Evolutionary conservation across 2,797 vertebrate genomes (phyloP), one percentile per base, ranked within the genome.

Genomic region (Poeciliopsis turneri): DNA sequence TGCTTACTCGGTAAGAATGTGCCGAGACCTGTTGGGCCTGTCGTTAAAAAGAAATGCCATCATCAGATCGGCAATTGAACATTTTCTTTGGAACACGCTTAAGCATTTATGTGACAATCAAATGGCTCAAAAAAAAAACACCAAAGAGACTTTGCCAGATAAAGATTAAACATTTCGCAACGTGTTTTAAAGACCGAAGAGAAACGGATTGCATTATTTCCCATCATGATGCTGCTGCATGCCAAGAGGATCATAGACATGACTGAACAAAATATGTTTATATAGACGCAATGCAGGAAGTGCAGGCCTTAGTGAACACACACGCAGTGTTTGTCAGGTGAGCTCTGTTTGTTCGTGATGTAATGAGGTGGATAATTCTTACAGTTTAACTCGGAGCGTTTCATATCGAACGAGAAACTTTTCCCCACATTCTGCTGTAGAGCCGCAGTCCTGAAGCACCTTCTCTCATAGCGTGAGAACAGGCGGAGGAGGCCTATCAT

Each of bases 211-310:
- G 12, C 68, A 9, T 53, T 46, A 9, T 46, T 1, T 69, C 36
- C 5, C 0, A 11, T 71, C 55, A 3, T 68, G 69, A 74, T 25
- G 30, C n/a, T 33, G 33, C 33, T 18, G 23, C 47, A 23, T 23
- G 68, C 2, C 59, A 70, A 2, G 11, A n/a, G 45, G 41, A 70
- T 45, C 41, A 41, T n/a, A 57, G 39, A 47, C 86, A 43, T 55
- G 84, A 86, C 72, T 78, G 69, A 83, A 81, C 88, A 87, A 30
- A 12, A 47, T 79, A 64, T 78, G 76, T 84, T 84, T 78, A 51
- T 57, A 49, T 43, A 80, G 55, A 75, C 41, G 23, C 18, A 20
- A 77, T 76, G 30, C 79, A 79, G 75, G 78, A 83, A 46, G 72
- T 43, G 18, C 83, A 25, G 81, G 75, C 45, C 72, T 25, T 43